Evolutionary conservation across 37 sponge, comb jelly and placozoan species (phyloP).

Genomic region (Beroe ovata): DNA sequence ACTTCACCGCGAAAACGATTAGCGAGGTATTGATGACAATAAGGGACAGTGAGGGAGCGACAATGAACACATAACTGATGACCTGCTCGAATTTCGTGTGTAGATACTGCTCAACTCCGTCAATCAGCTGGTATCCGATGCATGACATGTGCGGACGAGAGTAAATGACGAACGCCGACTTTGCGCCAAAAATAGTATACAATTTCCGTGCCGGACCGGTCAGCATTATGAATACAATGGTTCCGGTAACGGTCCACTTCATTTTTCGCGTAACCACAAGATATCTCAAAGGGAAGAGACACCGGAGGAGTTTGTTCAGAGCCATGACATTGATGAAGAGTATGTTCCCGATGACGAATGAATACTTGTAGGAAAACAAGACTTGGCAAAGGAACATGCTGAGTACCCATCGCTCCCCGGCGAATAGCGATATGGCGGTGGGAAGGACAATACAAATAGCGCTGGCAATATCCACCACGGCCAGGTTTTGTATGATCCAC

Average conservation of each 20-base stretch:
- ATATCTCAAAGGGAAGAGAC: constrained; percentile 10
- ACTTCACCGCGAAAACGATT: background rate
- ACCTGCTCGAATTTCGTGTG: background rate
- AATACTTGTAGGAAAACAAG: background rate
- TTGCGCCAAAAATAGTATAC: background rate
- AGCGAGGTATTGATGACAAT: background rate
- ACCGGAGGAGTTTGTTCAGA: background rate
- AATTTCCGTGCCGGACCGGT: background rate
- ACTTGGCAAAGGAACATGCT: background rate
- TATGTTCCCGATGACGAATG: constrained; percentile 11
- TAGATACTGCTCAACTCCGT: background rate
- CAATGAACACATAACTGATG: background rate
- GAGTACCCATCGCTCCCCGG: background rate
- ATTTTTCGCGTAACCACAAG: background rate
- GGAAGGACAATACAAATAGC: background rate
- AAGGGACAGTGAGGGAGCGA: background rate
- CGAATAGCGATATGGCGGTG: background rate
- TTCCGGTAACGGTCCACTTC: background rate
- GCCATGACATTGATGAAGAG: constrained; percentile 19
- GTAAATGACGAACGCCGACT: background rate
- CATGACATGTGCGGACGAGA: background rate
- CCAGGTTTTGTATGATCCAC: constrained; percentile 14
- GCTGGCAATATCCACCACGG: constrained; percentile 3
- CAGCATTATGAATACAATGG: background rate
- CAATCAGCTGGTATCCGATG: background rate